Percentiles rank a stretch among this genome's conserved stretches.
Evolutionary conservation across 2,888 invertebrate genomes (phyloP).

Genomic region (Cosmopolites sordidus): DNA sequence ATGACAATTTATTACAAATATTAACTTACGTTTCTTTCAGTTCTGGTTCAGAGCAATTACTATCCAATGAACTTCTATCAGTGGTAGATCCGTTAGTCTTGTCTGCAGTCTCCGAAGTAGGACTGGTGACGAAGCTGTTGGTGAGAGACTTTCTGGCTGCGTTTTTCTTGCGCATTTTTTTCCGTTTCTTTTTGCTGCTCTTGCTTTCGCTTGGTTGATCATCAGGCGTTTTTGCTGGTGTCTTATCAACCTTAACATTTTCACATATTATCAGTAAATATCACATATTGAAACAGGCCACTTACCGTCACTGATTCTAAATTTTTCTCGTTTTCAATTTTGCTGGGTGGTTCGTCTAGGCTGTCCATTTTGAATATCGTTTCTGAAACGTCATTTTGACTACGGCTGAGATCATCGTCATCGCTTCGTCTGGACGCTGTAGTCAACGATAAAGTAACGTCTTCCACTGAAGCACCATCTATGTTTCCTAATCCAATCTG

Average conservation of each 20-base stretch:
- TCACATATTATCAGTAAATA: slow-evolving; percentile 1
- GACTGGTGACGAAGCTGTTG: slow-evolving; percentile 52
- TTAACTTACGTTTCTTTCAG: slow-evolving; percentile 44
- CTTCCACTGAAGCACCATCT: slow-evolving; percentile 43
- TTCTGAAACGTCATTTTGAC: slow-evolving; percentile 49
- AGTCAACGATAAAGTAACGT: slow-evolving; percentile 43
- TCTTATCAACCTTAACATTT: slow-evolving; percentile 11
- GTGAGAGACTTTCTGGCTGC: slow-evolving; percentile 61
- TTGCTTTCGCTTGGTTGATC: slow-evolving; percentile 49
- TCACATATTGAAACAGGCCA: not conserved
- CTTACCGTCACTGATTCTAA: not conserved
- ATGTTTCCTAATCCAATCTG: slow-evolving; percentile 47
- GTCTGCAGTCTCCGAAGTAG: slow-evolving; percentile 46
- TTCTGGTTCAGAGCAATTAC: slow-evolving; percentile 45
- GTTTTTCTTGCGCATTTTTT: slow-evolving; percentile 79
- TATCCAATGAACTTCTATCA: slow-evolving; percentile 46
- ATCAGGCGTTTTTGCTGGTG: slow-evolving; percentile 23
- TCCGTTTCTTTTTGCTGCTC: slow-evolving; percentile 70
- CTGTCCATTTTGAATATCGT: slow-evolving; percentile 68
- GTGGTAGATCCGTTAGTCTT: slow-evolving; percentile 42
- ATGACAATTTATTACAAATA: too few relatives aligned
- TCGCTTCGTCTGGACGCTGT: slow-evolving; percentile 40
- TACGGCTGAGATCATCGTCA: slow-evolving; percentile 44
- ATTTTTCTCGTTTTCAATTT: slow-evolving; percentile 22
- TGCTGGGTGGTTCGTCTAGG: slow-evolving; percentile 50